A percentile compares a stretch with the other conserved stretches of the same genome.
Evolutionary conservation across 2,888 invertebrate genomes (phyloP).

Genomic region (Vanessa cardui): DNA sequence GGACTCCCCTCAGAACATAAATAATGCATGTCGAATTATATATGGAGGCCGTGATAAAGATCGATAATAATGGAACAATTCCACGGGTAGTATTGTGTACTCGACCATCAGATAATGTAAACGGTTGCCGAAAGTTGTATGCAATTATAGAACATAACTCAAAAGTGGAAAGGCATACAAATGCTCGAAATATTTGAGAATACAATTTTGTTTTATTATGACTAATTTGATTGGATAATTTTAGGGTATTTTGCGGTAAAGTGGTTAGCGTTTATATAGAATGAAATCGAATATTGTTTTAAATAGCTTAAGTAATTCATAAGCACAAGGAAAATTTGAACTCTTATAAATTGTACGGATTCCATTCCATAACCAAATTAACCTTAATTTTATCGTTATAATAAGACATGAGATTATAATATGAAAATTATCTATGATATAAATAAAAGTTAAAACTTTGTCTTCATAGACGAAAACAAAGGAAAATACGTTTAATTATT

Average conservation of each 20-base stretch:
- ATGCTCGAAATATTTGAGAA: slow-evolving; percentile 6
- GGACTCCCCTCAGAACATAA: slow-evolving; percentile 67
- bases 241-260: slow-evolving; percentile 16
- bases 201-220: not conserved
- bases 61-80: slow-evolving; percentile 50
- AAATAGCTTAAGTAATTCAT: not conserved
- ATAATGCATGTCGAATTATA: slow-evolving; percentile 79
- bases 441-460: slow-evolving; percentile 32
- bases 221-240: slow-evolving; percentile 16
- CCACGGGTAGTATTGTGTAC: slow-evolving; percentile 44
- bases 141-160: slow-evolving; percentile 17
- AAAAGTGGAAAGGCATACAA: not conserved
- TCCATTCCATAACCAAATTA: too few relatives aligned
- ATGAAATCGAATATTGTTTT: slow-evolving; percentile 3
- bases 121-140: slow-evolving; percentile 1
- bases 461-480: slow-evolving; percentile 27
- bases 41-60: slow-evolving; percentile 44
- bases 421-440: not conserved
- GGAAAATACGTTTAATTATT: slow-evolving; percentile 38
- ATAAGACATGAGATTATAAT: not conserved
- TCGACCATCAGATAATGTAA: slow-evolving; percentile 15
- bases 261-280: not conserved
- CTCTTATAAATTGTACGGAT: too few relatives aligned
- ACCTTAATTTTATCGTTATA: too few relatives aligned
- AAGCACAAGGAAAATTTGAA: too few relatives aligned